Evolutionary conservation across 2,888 invertebrate genomes (phyloP).

Genomic region (Eupithecia dodoneata): DNA sequence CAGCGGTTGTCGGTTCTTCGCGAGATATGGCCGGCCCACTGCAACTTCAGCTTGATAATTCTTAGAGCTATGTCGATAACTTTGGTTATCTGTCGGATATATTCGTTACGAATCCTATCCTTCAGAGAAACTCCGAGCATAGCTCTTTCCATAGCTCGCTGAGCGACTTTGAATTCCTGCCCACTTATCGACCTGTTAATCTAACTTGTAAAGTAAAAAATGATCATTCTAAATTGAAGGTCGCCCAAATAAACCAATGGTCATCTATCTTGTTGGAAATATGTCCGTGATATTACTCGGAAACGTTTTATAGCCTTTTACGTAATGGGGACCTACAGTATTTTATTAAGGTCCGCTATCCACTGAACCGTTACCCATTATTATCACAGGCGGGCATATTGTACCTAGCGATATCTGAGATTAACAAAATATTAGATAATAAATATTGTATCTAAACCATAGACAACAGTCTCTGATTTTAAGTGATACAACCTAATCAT

Average conservation of each 20-base stretch:
- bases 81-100: too few relatives aligned
- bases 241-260: conserved; percentile 44
- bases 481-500: too few relatives aligned
- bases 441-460: too few relatives aligned
- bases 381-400: background rate
- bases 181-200: background rate
- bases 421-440: background rate
- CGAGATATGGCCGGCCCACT: too few relatives aligned
- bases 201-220: background rate
- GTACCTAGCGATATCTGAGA: background rate
- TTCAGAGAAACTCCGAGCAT: too few relatives aligned
- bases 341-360: conserved; percentile 52
- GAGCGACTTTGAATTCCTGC: too few relatives aligned
- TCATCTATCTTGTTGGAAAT: conserved; percentile 58
- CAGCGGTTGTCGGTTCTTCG: too few relatives aligned
- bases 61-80: too few relatives aligned
- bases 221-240: conserved; percentile 13
- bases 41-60: too few relatives aligned
- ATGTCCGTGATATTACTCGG: conserved; percentile 68
- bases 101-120: too few relatives aligned
- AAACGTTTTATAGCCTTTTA: conserved; percentile 73
- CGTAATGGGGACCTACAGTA: conserved; percentile 68
- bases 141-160: too few relatives aligned
- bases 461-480: too few relatives aligned
- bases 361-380: conserved; percentile 15